These are phyloP conservation scores for Tiaroga cobitis DNA, from an alignment of 2,797 vertebrate genomes.

Conservation along the genomic window DNA sequence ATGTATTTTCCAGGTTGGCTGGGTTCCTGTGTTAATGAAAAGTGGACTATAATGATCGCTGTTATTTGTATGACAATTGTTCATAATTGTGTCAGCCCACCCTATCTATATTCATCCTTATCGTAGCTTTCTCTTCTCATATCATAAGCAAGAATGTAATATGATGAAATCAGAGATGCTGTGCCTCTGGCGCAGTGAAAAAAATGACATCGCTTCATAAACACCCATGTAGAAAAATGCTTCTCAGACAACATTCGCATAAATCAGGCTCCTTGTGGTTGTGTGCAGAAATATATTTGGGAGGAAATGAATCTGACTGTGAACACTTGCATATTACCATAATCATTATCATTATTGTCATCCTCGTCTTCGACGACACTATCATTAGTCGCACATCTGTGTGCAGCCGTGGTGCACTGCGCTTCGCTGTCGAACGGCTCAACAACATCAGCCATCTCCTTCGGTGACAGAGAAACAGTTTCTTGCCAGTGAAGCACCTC, in stretches of 20 bases:
- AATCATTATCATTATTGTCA: conserved; percentile 62
- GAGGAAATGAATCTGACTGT: conserved; percentile 57
- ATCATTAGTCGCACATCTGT: conserved; percentile 62
- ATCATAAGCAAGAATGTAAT: conserved; percentile 68
- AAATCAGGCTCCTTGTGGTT: conserved; percentile 49
- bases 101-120: conserved; percentile 68
- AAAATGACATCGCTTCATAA: conserved; percentile 31
- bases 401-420: conserved; percentile 33
- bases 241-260: conserved; percentile 41
- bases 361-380: conserved; percentile 55
- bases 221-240: conserved; percentile 35
- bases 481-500: conserved; percentile 39
- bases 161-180: conserved; percentile 64
- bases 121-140: conserved; percentile 61
- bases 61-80: conserved; percentile 15
- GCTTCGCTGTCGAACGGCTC: conserved; percentile 44
- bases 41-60: not conserved
- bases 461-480: not conserved
- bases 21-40: conserved; percentile 23
- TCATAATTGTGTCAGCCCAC: conserved; percentile 22
- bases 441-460: conserved; percentile 45
- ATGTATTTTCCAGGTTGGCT: not conserved
- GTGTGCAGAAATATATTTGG: conserved; percentile 49
- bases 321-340: conserved; percentile 60
- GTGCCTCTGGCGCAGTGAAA: conserved; percentile 23